A percentile compares a stretch with the other conserved stretches of the same genome.
Evolutionary conservation across 2,888 invertebrate genomes (phyloP).

Genomic region (Melinopterus prodromus): DNA sequence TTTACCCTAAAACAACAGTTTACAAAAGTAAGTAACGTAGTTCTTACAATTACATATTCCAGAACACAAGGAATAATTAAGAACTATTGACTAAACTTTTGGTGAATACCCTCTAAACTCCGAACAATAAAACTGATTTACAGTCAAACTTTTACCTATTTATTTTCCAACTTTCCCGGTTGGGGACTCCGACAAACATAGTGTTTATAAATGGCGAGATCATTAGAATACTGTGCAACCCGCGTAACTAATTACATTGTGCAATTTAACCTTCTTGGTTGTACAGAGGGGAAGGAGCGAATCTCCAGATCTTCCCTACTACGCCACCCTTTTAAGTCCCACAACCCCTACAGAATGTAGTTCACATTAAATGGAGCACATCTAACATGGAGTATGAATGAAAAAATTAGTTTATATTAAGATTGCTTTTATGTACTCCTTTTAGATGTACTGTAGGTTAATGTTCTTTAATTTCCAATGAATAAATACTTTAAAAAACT

Average conservation of each 20-base stretch:
- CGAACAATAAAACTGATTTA: background rate
- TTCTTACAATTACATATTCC: background rate
- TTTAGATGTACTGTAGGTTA: too few relatives aligned
- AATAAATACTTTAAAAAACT: too few relatives aligned
- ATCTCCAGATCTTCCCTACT: conserved; percentile 4
- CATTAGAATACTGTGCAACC: conserved; percentile 24
- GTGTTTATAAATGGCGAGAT: conserved; percentile 21
- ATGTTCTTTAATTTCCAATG: too few relatives aligned
- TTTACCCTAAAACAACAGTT: background rate
- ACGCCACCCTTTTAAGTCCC: background rate
- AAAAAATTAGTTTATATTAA: too few relatives aligned
- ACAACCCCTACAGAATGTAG: background rate
- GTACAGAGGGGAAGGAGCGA: conserved; percentile 11
- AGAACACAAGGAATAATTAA: background rate
- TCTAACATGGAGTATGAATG: too few relatives aligned
- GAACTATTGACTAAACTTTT: background rate
- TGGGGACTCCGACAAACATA: background rate
- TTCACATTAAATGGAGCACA: background rate
- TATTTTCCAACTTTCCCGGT: background rate
- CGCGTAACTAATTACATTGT: conserved; percentile 26
- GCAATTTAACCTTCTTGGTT: conserved; percentile 25
- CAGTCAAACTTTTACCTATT: background rate
- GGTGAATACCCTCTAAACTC: background rate
- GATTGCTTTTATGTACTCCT: too few relatives aligned
- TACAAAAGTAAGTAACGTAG: background rate